Conservation (phyloP, 2,888 invertebrate genomes). For the Euzophera pinguis region DNA sequence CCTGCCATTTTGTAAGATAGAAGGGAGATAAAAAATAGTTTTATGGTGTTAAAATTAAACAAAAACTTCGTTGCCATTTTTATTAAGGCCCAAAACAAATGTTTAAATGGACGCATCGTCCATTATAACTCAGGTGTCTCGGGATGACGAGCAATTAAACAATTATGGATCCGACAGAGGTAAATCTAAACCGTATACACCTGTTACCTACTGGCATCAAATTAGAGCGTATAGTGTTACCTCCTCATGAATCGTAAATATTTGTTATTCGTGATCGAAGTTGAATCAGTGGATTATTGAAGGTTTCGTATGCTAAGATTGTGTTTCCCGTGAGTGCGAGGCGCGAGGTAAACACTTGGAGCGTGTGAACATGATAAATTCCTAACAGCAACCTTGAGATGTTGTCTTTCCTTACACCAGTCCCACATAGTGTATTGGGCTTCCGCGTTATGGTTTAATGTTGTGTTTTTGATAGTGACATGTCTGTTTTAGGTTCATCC, state of each 20-base stretch:
- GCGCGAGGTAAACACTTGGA: constrained; percentile 69
- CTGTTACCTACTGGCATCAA: constrained; percentile 76
- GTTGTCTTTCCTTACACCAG: constrained; percentile 44
- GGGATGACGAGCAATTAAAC: constrained; percentile 97
- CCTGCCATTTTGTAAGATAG: constrained; percentile 80
- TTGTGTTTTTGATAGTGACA: constrained; percentile 19
- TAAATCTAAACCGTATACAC: constrained; percentile 81
- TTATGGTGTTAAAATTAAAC: constrained; percentile 78
- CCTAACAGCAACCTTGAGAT: constrained; percentile 67
- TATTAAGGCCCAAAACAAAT: constrained; percentile 76
- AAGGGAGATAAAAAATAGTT: constrained; percentile 80
- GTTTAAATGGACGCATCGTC: constrained; percentile 97
- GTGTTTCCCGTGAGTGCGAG: constrained; percentile 44
- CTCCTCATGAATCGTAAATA: constrained; percentile 59
- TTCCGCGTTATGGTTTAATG: constrained; percentile 33
- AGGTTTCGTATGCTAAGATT: constrained; percentile 32
- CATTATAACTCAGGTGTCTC: constrained; percentile 98
- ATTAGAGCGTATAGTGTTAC: constrained; percentile 76
- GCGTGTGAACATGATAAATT: constrained; percentile 68
- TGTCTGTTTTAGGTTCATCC: constrained; percentile 76
- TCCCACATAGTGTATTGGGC: constrained; percentile 35
- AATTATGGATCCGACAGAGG: constrained; percentile 96
- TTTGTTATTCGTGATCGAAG: constrained; percentile 52
- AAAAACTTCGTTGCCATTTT: constrained; percentile 73
- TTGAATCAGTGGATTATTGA: constrained; percentile 38